Evolutionary conservation across 1,140 invertebrate species (phyloP), one percentile per base, ranked within the genome.

Genomic region (Megathymus violae): DNA sequence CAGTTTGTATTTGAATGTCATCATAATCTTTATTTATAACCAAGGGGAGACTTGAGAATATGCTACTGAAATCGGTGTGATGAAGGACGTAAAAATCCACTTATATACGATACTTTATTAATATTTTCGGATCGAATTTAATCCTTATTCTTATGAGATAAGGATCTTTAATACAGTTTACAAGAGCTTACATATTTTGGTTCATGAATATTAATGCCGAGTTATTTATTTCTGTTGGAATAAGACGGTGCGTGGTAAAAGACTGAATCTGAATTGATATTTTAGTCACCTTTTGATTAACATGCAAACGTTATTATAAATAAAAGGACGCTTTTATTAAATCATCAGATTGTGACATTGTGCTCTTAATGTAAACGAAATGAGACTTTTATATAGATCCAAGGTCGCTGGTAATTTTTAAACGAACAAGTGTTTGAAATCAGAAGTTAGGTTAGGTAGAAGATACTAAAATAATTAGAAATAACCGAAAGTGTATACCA

Each of bases 21-120:
- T 46, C 60, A 68, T 78, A 78, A 78, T 76, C 76, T 69, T 78
- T 74, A 83, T 77, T 80, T 80, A 83, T 76, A 65, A 62, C 54
- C 41, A 59, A 70, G 71, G 76, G 73, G 65, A 69, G 56, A 71
- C 76, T 73, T 80, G 76, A 73, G 78, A 76, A n/a, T n/a, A 77
- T 74, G 74, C 77, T 76, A 82, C 69, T 71, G 71, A 65, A 69
- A 71, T 75, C 71, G 69, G 61, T 70, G 44, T n/a, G 41, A 44
- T 52, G 68, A 70, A 74, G 66, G 62, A 68, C 61, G 51, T 50
- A 48, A 10, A 17, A 34, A 36, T 52, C 48, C 43, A 50, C 15
- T 11, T 9, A 22, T 19, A 25, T 4, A 46, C 3, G 11, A 13
- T 14, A 13, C 11, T 46, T 16, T 43, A 1, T 13, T 9, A 50